Conservation (phyloP, 53 echinoderm and acorn worm species). For the Glandiceps talaboti region DNA sequence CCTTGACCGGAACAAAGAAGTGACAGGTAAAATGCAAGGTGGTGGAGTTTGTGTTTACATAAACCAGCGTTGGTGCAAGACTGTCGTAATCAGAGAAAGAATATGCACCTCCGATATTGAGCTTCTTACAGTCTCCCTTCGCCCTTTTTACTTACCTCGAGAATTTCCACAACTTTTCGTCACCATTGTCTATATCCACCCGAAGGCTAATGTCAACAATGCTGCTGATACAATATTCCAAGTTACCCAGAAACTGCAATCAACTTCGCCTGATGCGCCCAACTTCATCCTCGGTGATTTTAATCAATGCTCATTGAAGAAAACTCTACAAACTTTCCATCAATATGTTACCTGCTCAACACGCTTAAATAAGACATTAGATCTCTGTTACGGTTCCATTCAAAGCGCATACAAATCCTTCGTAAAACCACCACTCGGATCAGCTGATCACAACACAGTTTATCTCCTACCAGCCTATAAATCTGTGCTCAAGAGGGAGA, state of each 20-base stretch:
- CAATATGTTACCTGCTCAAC: constrained; percentile 2
- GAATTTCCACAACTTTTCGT: constrained; percentile 6
- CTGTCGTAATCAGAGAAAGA: constrained; percentile 3
- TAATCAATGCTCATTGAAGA: neutral
- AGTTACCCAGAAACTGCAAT: neutral
- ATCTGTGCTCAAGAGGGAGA: constrained; percentile 10
- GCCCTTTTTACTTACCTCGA: constrained; percentile 1
- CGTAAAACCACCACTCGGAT: neutral
- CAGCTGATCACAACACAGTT: neutral
- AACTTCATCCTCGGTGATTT: constrained; percentile 5
- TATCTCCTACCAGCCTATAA: neutral
- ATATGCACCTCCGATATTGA: constrained; percentile 7
- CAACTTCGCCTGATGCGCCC: constrained; percentile 2
- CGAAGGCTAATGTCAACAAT: neutral
- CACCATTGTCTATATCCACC: constrained; percentile 4
- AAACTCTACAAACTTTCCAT: neutral
- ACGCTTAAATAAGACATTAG: neutral
- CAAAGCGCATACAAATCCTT: neutral
- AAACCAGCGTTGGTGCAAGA: constrained; percentile 1
- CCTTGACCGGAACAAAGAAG: neutral
- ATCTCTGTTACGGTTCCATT: neutral
- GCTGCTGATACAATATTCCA: neutral
- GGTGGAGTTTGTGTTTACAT: constrained; percentile 4
- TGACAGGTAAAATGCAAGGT: neutral
- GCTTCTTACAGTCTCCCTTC: neutral